Conservation (phyloP, 2,797 vertebrate genomes). For the Pseudotriccus pelzelni region DNA sequence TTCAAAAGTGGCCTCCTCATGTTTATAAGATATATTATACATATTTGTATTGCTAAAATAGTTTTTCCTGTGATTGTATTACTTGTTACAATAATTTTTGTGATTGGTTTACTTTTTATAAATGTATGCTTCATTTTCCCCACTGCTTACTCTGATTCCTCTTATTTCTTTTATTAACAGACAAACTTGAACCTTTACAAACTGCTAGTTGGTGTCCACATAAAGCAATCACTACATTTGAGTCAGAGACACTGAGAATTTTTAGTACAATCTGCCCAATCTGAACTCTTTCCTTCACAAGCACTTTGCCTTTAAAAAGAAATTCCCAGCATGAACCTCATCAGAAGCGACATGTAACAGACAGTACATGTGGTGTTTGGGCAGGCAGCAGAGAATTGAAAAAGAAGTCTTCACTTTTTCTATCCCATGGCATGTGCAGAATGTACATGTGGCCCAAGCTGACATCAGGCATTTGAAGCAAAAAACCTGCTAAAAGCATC, state of each 20-base stretch:
- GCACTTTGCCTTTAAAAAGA: slow-evolving; percentile 77
- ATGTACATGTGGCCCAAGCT: slow-evolving; percentile 73
- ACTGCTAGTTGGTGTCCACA: slow-evolving; percentile 47
- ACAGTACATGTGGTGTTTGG: slow-evolving; percentile 78
- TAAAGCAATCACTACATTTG: slow-evolving; percentile 30
- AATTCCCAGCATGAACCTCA: slow-evolving; percentile 76
- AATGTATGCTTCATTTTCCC: neutral
- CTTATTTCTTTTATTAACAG: slow-evolving; percentile 13
- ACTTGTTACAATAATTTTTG: neutral
- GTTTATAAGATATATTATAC: neutral
- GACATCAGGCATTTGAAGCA: slow-evolving; percentile 76
- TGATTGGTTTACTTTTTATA: neutral
- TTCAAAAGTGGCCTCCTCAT: neutral
- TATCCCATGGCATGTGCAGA: slow-evolving; percentile 75
- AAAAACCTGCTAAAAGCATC: slow-evolving; percentile 76
- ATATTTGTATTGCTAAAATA: neutral
- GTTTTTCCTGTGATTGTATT: neutral
- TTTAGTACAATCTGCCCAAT: slow-evolving; percentile 69
- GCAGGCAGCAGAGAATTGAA: slow-evolving; percentile 70
- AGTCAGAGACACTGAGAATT: slow-evolving; percentile 40
- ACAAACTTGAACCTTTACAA: slow-evolving; percentile 27
- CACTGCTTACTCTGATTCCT: neutral
- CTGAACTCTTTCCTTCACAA: slow-evolving; percentile 74
- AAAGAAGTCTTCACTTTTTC: slow-evolving; percentile 74
- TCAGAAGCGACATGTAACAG: slow-evolving; percentile 79